Evolutionary conservation across 2,888 invertebrate species (phyloP).

Genomic region (Tanypteryx hageni): DNA sequence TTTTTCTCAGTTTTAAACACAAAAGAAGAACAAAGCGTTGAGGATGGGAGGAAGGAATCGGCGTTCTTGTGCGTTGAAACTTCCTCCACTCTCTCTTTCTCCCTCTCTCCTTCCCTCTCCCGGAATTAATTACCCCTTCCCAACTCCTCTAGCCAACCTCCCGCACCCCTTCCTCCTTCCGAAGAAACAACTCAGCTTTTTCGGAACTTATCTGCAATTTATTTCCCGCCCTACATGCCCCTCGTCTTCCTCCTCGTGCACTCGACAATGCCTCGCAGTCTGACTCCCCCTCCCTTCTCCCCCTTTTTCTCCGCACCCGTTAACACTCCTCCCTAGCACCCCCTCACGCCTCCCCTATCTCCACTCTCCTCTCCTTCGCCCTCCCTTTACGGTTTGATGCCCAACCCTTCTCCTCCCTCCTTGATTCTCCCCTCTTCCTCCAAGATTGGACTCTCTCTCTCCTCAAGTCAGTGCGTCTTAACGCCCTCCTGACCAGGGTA

Average conservation of each 20-base stretch:
- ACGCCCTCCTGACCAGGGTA: conserved; percentile 53
- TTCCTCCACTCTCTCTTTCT: neutral
- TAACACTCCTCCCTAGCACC: neutral
- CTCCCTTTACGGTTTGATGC: conserved; percentile 42
- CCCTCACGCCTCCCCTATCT: neutral
- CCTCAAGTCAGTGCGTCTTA: conserved; percentile 48
- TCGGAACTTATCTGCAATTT: neutral
- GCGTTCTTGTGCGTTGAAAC: neutral
- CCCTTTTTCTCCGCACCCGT: neutral
- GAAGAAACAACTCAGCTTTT: too few species aligned
- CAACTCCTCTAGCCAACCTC: neutral
- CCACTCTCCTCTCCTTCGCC: neutral
- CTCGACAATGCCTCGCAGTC: neutral
- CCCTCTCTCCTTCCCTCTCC: neutral
- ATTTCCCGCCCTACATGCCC: neutral
- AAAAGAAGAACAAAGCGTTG: too few species aligned
- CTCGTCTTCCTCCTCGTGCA: neutral
- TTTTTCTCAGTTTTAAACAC: too few species aligned
- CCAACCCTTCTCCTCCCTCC: conserved; percentile 24
- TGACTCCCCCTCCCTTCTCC: neutral
- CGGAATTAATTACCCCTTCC: neutral
- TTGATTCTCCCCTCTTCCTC: neutral
- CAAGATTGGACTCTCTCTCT: neutral
- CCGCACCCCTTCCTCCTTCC: neutral
- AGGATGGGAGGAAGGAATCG: neutral